A percentile compares a stretch with the other conserved stretches of the same genome.
Evolutionary conservation across 2,888 invertebrate genomes (phyloP).

Genomic region (Cantharis rufa): DNA sequence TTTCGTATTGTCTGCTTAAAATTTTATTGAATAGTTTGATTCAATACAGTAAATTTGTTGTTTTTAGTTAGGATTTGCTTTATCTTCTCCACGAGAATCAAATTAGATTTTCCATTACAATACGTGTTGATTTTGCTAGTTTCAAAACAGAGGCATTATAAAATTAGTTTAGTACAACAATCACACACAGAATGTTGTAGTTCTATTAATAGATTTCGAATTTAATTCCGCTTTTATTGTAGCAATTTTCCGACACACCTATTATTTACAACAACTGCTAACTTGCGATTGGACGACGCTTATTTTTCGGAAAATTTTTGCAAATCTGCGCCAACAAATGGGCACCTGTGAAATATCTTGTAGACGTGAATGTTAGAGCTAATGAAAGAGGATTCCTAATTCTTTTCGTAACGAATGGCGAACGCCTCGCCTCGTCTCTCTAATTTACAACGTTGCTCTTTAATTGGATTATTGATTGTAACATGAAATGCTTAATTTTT

Average conservation of each 20-base stretch:
- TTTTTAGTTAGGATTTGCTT: conserved; percentile 7
- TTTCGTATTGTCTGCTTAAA: background rate
- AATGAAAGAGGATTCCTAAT: conserved; percentile 26
- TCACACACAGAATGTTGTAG: background rate
- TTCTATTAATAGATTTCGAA: conserved; percentile 14
- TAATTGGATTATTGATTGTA: conserved; percentile 23
- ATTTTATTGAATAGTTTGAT: conserved; percentile 10
- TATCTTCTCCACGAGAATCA: background rate
- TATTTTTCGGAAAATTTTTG: too few species aligned
- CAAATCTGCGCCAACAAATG: conserved; percentile 1
- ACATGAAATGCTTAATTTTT: conserved; percentile 1
- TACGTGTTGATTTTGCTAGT: conserved; percentile 15
- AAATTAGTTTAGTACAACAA: conserved; percentile 12
- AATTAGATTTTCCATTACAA: conserved; percentile 19
- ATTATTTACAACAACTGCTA: too few species aligned
- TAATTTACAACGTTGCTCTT: conserved; percentile 4
- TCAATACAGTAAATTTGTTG: conserved; percentile 2
- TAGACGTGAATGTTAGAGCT: conserved; percentile 16
- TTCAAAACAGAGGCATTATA: conserved; percentile 8
- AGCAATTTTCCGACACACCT: too few species aligned
- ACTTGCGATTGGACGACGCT: too few species aligned
- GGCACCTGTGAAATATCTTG: background rate
- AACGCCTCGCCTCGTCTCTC: conserved; percentile 11
- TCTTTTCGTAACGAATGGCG: conserved; percentile 18
- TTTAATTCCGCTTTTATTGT: background rate